Percentiles rank a stretch among this genome's conserved stretches.
Evolutionary conservation across 2,888 invertebrate species (phyloP).

Genomic region (Tetranychus piercei): DNA sequence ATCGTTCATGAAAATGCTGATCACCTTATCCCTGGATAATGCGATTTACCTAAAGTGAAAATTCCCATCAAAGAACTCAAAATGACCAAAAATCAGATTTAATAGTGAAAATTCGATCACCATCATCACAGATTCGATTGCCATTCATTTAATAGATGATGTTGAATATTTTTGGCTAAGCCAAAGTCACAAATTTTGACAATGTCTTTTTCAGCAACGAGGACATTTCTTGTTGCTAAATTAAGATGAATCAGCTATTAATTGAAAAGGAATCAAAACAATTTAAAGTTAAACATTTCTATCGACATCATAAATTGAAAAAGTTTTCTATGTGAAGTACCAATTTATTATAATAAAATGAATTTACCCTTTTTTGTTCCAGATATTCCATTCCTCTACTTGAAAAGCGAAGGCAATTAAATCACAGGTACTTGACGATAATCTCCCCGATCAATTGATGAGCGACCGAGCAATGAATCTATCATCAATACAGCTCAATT

Average conservation of each 20-base stretch:
- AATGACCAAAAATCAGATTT: slow-evolving; percentile 37
- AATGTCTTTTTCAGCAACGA: slow-evolving; percentile 68
- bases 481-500: background rate
- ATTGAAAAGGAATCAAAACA: background rate
- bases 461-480: background rate
- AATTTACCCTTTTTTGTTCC: slow-evolving; percentile 55
- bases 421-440: slow-evolving; percentile 43
- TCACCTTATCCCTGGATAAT: slow-evolving; percentile 37
- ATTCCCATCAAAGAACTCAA: slow-evolving; percentile 26
- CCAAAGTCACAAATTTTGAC: slow-evolving; percentile 96
- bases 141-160: slow-evolving; percentile 38
- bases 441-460: no score
- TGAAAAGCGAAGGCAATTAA: slow-evolving; percentile 78
- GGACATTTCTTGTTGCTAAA: slow-evolving; percentile 65
- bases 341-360: background rate
- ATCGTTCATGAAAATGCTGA: slow-evolving; percentile 33
- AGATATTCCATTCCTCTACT: slow-evolving; percentile 88
- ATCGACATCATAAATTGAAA: no score
- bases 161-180: slow-evolving; percentile 66
- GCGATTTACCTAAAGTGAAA: slow-evolving; percentile 26
- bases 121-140: slow-evolving; percentile 36
- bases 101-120: slow-evolving; percentile 34
- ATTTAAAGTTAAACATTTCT: background rate
- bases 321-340: background rate
- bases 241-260: slow-evolving; percentile 35